Base-by-base conservation (phyloP, 2,888 invertebrate species). In the Ophion ventricosus region DNA sequence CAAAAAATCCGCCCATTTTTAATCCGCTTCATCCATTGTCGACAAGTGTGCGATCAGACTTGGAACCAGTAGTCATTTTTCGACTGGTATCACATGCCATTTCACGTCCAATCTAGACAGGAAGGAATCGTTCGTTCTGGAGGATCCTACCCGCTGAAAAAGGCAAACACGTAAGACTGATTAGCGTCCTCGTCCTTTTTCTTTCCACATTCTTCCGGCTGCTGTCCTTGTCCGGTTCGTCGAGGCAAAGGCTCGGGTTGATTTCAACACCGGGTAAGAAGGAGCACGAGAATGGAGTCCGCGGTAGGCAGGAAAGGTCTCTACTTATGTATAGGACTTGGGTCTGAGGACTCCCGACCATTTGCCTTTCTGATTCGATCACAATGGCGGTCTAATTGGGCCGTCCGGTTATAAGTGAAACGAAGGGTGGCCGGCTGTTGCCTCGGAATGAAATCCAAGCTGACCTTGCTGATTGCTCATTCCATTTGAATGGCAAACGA, bases 351-450 rank as follows among this genome's bases (percentile, higher is more conserved):
- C 74, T 74, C 23, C 72, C 66, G 64, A 66, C 78, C 56, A 56
- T 82, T 82, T 84, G 82, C 84, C 84, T 84, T 82, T 82, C 84
- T 84, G 84, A 84, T 84, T 82, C 78, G 84, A 84, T 84, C 84
- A 84, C 84, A 84, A 84, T 84, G 84, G 82, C 82, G 70, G 74
- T 49, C 78, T 84, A 84, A 84, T 84, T 84, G 84, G 84, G 72
- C 70, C 84, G 84, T 84, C 82, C 84, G 84, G 84, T 84, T 75
- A 54, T 78, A 80, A 77, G 83, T 81, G 56, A 77, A 84, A 84
- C 78, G 78, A 82, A 75, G 84, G 84, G 84, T 82, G 70, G 78
- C 78, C 63, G 69, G 75, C 56, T 43, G 72, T 61, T 74, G 67
- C 54, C 61, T 5, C n/a, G 69, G 64, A 57, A 74, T 82, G 78